Evolutionary conservation across 2,888 invertebrate genomes (phyloP), one percentile per base, ranked within the genome.

Genomic region (Synanthedon formicaeformis): DNA sequence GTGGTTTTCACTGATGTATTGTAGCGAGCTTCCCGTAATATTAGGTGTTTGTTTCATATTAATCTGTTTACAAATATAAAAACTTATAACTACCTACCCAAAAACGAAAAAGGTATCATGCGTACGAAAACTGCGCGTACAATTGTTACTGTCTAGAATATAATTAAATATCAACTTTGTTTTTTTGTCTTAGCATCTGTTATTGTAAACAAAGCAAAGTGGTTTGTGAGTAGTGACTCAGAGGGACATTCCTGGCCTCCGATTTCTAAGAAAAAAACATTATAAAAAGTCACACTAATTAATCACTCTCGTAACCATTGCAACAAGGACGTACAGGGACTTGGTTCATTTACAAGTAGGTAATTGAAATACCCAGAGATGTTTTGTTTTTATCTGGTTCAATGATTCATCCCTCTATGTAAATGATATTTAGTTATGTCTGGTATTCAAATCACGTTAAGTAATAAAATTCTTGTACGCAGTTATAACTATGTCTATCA

Each of bases 141-240:
- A n/a, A n/a, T n/a, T n/a, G n/a, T n/a, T n/a, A n/a, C n/a, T n/a
- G n/a, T n/a, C n/a, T n/a, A n/a, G n/a, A 45, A 13, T 45, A 45
- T 45, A n/a, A n/a, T n/a, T n/a, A 45, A 45, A 45, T 45, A 52
- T 52, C 64, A 61, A 63, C 61, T 62, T 65, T 64, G 59, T 68
- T 67, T 34, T 27, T 63, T 70, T 65, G 67, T 49, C 23, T 12
- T 67, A 67, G 67, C 69, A 66, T 65, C 75, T 77, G 75, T 78
- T 79, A 69, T 75, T 75, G 75, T 79, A 80, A 78, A 79, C 76
- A 80, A 67, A 69, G 66, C 67, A 60, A 63, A 13, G 41, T 45
- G 4, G 49, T 53, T 23, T 50, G 53, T 53, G 50, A 49, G 16
- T 52, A 48, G 13, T 49, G 48, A 50, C 50, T 48, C 50, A 53